Base-by-base conservation (phyloP, 2,797 vertebrate species). In the Miichthys miiuy region DNA sequence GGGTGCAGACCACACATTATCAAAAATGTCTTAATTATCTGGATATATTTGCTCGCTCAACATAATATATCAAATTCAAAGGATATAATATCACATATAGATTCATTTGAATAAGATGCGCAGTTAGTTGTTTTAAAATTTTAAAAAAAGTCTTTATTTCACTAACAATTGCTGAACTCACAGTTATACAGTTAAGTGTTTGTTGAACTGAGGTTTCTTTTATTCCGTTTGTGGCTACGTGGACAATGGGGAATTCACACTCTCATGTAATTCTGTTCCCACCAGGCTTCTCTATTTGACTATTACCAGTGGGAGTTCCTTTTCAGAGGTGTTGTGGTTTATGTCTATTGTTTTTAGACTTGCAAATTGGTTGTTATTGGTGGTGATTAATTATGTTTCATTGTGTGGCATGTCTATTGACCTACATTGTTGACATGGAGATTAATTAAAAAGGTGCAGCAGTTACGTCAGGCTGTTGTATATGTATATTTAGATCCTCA, bases 1-100 rank as follows among this genome's bases (percentile, higher is more conserved):
- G 44, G 23, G 17, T 81, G 51, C 56, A 55, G 74, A 71, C 72
- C 64, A 79, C 77, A 84, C 77, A 70, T 70, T 64, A 64, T n/a
- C 13, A 60, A 21, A 79, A 52, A 61, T 50, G 34, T 34, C 34
- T 34, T 34, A 8, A 38, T 9, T 38, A 38, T 9, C 34, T 38
- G 34, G 34, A 38, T 54, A 25, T 41, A 61, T 30, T 38, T 50
- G 23, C 23, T 63, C 23, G 1, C 8, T 67, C 4, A 30, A 64
- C 2, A 2, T 57, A 16, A 42, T 71, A 48, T 42, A 44, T 51
- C 1, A 11, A 25, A 51, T 46, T 57, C 6, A 68, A 18, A 54
- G 25, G 54, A 9, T 54, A 75, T 9, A 55, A 11, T 47, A 21
- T 67, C 13, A 44, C 46, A 30, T 16, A n/a, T 20, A 66, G 42